Evolutionary conservation across 2,888 invertebrate species (phyloP), one percentile per base, ranked within the genome.

Genomic region (Rhyacophila evoluta): DNA sequence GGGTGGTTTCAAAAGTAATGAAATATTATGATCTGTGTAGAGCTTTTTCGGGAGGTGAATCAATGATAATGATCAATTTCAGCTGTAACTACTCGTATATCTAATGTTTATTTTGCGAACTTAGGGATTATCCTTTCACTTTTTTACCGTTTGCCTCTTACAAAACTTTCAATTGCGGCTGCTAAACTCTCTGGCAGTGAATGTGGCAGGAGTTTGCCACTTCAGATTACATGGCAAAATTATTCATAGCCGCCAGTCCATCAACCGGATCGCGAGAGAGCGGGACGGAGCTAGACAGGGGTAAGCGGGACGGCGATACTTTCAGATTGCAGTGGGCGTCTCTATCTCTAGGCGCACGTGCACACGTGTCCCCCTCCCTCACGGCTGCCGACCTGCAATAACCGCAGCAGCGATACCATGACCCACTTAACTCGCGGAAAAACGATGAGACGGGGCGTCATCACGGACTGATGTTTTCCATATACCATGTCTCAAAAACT

Each of bases 231-330:
- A 55, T 19, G 55, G 55, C 25, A 55, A 55, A 55, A 55, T 55
- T 55, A 55, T 55, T 55, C 55, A 55, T 55, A 55, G 55, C 55
- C 55, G 19, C 25, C 55, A 19, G 41, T 55, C 55, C 55, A 55
- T 55, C 55, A 55, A 55, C 55, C 55, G 55, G 55, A 55, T 55
- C 55, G 55, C 55, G 55, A 55, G 55, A 5, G 55, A 55, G 55
- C 25, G 55, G 19, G 55, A 55, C 55, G 19, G 55, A 19, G 19
- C 2, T 19, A 55, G 5, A 19, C 12, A 19, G n/a, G 2, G 25
- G 55, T 1, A 10, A 55, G 19, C 12, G 55, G 2, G 55, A 55
- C 25, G 25, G 55, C 55, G 19, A 55, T 8, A 55, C 55, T 19
- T 55, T 19, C 55, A 15, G 55, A 55, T 25, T 55, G 55, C 55